Evolutionary conservation across 2,888 invertebrate species (phyloP).

Genomic region (Sminthurinus aureus): DNA sequence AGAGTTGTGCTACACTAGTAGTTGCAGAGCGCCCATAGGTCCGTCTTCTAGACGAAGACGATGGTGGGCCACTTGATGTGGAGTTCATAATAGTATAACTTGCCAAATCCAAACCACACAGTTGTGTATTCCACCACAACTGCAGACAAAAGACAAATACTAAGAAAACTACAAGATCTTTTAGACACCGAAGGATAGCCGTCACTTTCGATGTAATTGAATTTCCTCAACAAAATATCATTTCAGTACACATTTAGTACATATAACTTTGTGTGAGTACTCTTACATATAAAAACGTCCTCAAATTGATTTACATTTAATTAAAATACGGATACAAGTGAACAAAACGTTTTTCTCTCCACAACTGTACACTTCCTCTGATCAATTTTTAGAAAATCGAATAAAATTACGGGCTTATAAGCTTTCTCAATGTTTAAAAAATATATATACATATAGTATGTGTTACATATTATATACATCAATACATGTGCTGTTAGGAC

Average conservation of each 20-base stretch:
- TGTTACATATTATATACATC: too few relatives aligned
- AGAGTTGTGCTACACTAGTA: constrained; percentile 82
- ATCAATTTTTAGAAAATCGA: too few relatives aligned
- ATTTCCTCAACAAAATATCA: neutral
- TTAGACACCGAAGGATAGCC: constrained; percentile 27
- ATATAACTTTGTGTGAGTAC: neutral
- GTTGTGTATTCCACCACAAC: constrained; percentile 30
- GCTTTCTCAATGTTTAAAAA: too few relatives aligned
- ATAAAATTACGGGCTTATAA: too few relatives aligned
- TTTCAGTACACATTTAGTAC: neutral
- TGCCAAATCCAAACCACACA: constrained; percentile 8
- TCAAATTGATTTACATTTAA: neutral
- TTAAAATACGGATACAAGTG: neutral
- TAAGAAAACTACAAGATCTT: constrained; percentile 32
- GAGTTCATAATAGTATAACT: constrained; percentile 34
- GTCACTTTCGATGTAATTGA: constrained; percentile 17
- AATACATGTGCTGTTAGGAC: too few relatives aligned
- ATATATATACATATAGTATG: too few relatives aligned
- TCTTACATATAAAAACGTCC: neutral
- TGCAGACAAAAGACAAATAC: constrained; percentile 35
- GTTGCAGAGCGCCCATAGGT: constrained; percentile 79
- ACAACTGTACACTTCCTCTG: neutral
- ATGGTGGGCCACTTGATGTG: constrained; percentile 33
- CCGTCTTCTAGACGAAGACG: constrained; percentile 65
- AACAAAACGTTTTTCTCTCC: neutral